Percentiles rank a stretch among this genome's conserved stretches.
phyloP scores from a whole-genome alignment of 2,888 invertebrate species.

The Sthenelais limicola region DNA sequence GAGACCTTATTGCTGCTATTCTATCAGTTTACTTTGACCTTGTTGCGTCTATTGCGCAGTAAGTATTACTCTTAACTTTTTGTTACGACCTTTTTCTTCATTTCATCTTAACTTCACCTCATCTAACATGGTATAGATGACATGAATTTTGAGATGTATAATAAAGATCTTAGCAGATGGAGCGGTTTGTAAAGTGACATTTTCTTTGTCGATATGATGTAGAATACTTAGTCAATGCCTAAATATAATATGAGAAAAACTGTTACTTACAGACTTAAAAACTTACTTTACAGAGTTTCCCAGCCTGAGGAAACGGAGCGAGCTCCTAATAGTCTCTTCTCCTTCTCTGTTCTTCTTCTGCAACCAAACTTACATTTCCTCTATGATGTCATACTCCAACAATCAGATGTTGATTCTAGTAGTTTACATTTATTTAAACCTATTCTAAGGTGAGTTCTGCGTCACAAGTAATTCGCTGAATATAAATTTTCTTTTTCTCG shows the following conservation, averaged over 20 bases:
- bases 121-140: no score
- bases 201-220: no score
- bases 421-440: constrained; percentile 1
- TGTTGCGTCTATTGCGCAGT: background rate
- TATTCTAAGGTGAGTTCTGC: constrained; percentile 12
- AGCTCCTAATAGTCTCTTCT: background rate
- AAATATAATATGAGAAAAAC: background rate
- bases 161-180: no score
- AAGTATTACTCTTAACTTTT: background rate
- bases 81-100: background rate
- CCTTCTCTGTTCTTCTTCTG: background rate
- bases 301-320: background rate
- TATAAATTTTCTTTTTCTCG: background rate
- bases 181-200: no score
- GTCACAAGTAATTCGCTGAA: background rate
- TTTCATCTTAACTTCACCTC: background rate
- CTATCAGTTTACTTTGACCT: constrained; percentile 33
- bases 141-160: no score
- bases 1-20: constrained; percentile 33
- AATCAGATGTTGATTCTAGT: constrained; percentile 1
- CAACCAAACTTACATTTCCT: background rate
- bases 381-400: constrained; percentile 39
- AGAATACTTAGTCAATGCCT: no score
- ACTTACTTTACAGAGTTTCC: background rate
- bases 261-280: no score